phyloP scores from a whole-genome alignment of 37 sponge, comb jelly and placozoan genomes.

The Corticium candelabrum region DNA sequence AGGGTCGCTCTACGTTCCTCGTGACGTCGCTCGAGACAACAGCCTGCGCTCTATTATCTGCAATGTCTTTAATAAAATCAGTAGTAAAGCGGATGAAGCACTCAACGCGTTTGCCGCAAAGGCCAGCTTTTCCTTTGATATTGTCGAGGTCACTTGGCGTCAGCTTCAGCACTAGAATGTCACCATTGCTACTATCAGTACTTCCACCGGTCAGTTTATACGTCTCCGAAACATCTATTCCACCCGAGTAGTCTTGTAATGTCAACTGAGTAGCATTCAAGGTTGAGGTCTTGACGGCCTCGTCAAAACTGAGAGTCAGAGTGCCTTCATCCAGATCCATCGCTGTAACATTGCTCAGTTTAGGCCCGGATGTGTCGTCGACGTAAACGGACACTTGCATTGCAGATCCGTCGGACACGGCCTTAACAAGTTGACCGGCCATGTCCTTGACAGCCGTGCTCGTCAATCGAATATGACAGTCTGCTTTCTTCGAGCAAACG shows the following conservation, averaged over 20 bases:
- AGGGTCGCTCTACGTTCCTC: not conserved
- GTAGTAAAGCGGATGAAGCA: constrained; percentile 51
- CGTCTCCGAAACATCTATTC: not conserved
- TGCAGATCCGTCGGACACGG: not conserved
- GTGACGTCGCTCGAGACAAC: not conserved
- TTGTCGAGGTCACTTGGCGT: constrained; percentile 31
- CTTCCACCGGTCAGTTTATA: constrained; percentile 34
- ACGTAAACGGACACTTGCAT: constrained; percentile 21
- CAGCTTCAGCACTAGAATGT: constrained; percentile 24
- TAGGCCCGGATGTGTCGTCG: constrained; percentile 40
- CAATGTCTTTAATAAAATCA: constrained; percentile 57
- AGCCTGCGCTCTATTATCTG: constrained; percentile 45
- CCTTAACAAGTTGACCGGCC: not conserved
- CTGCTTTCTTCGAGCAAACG: not conserved
- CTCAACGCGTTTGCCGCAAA: constrained; percentile 27
- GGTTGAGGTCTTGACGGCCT: constrained; percentile 29
- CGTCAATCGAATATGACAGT: not conserved
- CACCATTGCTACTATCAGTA: constrained; percentile 18
- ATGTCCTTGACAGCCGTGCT: not conserved
- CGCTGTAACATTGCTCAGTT: constrained; percentile 11
- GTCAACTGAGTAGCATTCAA: not conserved
- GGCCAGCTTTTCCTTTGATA: constrained; percentile 34
- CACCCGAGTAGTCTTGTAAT: not conserved
- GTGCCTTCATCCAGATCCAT: constrained; percentile 63
- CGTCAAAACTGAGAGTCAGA: constrained; percentile 60